A percentile compares a stretch with the other conserved stretches of the same genome.
Evolutionary conservation across 2,113 vertebrate species (phyloP).

Genomic region (Pomatostomus ruficeps): DNA sequence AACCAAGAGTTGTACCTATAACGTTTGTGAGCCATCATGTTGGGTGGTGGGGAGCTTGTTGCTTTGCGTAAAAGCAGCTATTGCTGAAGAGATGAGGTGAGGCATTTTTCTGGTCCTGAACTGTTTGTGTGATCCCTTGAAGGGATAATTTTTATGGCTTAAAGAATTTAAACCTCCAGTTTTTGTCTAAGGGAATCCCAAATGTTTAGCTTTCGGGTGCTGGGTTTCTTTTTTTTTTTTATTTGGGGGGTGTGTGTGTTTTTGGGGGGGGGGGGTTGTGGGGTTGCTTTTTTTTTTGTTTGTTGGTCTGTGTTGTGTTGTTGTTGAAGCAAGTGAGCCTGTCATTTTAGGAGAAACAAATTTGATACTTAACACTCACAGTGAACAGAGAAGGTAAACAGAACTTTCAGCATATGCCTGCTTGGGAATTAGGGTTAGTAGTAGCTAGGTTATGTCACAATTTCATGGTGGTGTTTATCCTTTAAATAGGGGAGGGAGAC

Average conservation of each 20-base stretch:
- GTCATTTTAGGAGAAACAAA: neutral
- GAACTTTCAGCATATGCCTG: neutral
- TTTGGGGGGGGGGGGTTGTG: too few relatives aligned
- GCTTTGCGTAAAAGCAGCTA: neutral
- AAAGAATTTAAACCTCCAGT: neutral
- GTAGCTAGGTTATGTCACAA: neutral
- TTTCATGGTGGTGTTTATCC: neutral
- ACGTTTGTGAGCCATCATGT: neutral
- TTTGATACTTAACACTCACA: neutral
- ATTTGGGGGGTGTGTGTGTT: too few relatives aligned
- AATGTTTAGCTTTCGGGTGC: neutral
- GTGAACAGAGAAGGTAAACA: neutral
- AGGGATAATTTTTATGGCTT: neutral
- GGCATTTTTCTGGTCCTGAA: neutral
- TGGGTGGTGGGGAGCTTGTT: neutral
- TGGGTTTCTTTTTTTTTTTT: neutral
- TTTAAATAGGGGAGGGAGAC: neutral
- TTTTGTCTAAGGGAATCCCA: neutral
- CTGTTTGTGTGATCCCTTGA: neutral
- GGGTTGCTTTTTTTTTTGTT: too few relatives aligned
- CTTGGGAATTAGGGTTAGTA: neutral
- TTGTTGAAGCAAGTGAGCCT: neutral
- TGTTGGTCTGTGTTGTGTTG: neutral
- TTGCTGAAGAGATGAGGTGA: neutral
- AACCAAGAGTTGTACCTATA: neutral